These are phyloP conservation scores for Anolis carolinensis DNA, from an alignment of 2,113 vertebrate genomes.

Conservation along the genomic window DNA sequence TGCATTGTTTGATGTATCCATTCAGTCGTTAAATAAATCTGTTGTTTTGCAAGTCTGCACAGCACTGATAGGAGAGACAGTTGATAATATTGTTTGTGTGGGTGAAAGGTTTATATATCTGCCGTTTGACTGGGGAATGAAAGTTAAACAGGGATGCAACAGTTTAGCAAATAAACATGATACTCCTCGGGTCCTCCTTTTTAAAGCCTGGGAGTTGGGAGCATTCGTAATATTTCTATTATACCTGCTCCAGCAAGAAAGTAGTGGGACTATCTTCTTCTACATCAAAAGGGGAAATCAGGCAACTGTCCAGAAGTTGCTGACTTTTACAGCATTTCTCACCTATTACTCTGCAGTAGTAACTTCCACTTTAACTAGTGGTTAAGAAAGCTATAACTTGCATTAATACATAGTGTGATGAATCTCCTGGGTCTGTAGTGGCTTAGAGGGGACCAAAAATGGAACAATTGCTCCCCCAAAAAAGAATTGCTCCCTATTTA, in stretches of 20 bases:
- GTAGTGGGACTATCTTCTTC: rapidly evolving
- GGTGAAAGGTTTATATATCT: constrained; percentile 38
- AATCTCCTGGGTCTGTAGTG: too few relatives aligned
- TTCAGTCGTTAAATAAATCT: constrained; percentile 51
- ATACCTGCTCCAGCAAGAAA: neutral
- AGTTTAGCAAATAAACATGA: constrained; percentile 19
- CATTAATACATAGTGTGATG: too few relatives aligned
- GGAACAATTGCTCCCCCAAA: too few relatives aligned
- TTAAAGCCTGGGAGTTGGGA: neutral
- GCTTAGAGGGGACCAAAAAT: too few relatives aligned
- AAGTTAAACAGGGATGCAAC: constrained; percentile 32
- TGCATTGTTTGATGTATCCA: constrained; percentile 45
- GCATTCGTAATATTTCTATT: neutral
- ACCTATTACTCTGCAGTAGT: neutral
- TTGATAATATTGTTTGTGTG: constrained; percentile 19
- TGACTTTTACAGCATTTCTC: neutral
- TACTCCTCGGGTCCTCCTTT: constrained; percentile 12
- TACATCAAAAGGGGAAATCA: neutral
- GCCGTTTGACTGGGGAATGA: constrained; percentile 16
- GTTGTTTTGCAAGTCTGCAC: constrained; percentile 50
- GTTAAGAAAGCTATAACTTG: too few relatives aligned
- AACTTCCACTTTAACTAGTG: too few relatives aligned
- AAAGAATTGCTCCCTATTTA: too few relatives aligned
- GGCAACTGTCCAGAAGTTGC: neutral
- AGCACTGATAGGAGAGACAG: constrained; percentile 56